These are phyloP conservation scores for Tachypleus tridentatus DNA, from an alignment of 1,140 invertebrate genomes.

Conservation along the genomic window DNA sequence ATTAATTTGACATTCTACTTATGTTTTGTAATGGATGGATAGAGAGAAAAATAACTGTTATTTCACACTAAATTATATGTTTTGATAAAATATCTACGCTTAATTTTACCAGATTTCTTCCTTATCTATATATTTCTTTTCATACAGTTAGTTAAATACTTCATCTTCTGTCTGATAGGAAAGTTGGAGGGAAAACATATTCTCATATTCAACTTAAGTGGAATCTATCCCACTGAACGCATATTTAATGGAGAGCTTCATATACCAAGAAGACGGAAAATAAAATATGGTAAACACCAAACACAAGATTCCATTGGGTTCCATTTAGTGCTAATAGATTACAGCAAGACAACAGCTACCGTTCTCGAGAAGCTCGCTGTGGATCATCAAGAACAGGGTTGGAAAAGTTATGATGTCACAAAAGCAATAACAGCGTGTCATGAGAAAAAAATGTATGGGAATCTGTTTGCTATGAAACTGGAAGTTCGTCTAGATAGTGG, in stretches of 20 bases:
- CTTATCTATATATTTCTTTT: too few relatives aligned
- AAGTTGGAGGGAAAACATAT: constrained; percentile 11
- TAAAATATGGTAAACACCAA: constrained; percentile 18
- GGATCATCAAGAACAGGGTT: constrained; percentile 23
- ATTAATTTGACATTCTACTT: too few relatives aligned
- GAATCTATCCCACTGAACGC: constrained; percentile 28
- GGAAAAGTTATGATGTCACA: constrained; percentile 32
- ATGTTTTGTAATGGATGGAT: too few relatives aligned
- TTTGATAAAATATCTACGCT: too few relatives aligned
- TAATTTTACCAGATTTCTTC: too few relatives aligned
- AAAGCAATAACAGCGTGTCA: constrained; percentile 27
- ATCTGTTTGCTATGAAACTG: background rate
- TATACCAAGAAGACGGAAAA: constrained; percentile 26
- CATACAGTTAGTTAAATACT: too few relatives aligned
- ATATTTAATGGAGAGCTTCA: constrained; percentile 34
- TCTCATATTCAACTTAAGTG: constrained; percentile 33
- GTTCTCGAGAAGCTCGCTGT: constrained; percentile 25
- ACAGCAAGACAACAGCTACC: constrained; percentile 26
- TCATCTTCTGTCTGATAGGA: constrained; percentile 1
- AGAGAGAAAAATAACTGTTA: too few relatives aligned
- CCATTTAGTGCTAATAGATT: constrained; percentile 27
- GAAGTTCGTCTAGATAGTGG: background rate
- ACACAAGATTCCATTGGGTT: constrained; percentile 18
- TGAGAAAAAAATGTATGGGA: constrained; percentile 6
- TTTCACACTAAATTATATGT: too few relatives aligned